A percentile compares a stretch with the other conserved stretches of the same genome.
These are phyloP conservation scores for Pharmacophagus antenor DNA, from an alignment of 2,888 invertebrate species.

Conservation along the genomic window DNA sequence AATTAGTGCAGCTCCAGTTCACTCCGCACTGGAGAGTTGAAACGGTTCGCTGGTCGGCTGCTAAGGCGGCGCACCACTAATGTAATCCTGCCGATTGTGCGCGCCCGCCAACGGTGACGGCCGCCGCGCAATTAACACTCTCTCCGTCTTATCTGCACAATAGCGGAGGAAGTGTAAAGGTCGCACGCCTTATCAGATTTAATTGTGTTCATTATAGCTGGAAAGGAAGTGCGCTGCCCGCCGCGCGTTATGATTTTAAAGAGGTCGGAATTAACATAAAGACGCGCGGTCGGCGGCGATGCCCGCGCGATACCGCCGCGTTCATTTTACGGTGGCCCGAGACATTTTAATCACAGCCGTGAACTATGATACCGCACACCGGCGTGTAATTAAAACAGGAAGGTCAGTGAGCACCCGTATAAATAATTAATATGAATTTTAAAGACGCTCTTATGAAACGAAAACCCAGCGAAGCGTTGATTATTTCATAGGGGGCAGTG, in stretches of 20 bases:
- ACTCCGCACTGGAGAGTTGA: conserved; percentile 68
- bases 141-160: conserved; percentile 53
- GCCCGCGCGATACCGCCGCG: conserved; percentile 56
- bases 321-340: conserved; percentile 62
- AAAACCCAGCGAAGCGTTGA: conserved; percentile 72
- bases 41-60: conserved; percentile 62
- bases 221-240: conserved; percentile 64
- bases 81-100: conserved; percentile 53
- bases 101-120: conserved; percentile 43
- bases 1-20: conserved; percentile 80
- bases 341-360: conserved; percentile 77
- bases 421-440: conserved; percentile 73
- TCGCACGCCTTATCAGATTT: conserved; percentile 71
- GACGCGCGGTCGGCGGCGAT: conserved; percentile 61
- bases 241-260: conserved; percentile 74
- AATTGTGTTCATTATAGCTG: conserved; percentile 69
- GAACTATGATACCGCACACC: conserved; percentile 73
- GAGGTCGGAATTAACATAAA: conserved; percentile 68
- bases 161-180: conserved; percentile 73
- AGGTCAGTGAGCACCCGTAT: conserved; percentile 76
- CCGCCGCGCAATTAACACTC: conserved; percentile 60
- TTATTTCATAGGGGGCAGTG: conserved; percentile 73
- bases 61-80: conserved; percentile 46
- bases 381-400: conserved; percentile 72
- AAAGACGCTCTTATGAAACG: conserved; percentile 71